Conservation (phyloP, 1,140 invertebrate genomes). For the Drosophila grimshawi region DNA sequence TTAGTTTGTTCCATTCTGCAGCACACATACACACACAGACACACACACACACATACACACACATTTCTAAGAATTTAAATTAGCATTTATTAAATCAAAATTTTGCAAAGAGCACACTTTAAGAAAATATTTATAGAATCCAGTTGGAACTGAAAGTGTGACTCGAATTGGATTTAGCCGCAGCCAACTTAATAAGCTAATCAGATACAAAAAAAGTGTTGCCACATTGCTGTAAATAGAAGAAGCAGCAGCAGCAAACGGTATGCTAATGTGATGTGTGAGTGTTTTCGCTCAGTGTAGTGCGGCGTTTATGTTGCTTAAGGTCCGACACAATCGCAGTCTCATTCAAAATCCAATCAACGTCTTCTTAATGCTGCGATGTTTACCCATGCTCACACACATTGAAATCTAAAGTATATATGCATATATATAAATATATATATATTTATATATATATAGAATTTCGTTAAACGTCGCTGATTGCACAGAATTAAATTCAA, state of each 20-base stretch:
- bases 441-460: constrained; percentile 44
- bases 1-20: neutral
- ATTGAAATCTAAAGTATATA: constrained; percentile 20
- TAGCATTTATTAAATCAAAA: constrained; percentile 35
- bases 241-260: no score
- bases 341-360: constrained; percentile 54
- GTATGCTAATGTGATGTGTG: no score
- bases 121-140: neutral
- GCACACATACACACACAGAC: neutral
- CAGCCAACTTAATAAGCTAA: no score
- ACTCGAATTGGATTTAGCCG: no score
- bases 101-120: neutral
- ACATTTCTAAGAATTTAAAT: constrained; percentile 14
- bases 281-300: constrained; percentile 28
- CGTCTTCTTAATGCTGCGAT: constrained; percentile 58
- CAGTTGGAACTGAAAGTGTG: neutral
- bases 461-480: constrained; percentile 39
- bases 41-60: neutral
- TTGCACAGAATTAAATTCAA: constrained; percentile 73
- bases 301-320: constrained; percentile 4
- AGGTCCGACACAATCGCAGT: constrained; percentile 31
- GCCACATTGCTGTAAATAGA: no score
- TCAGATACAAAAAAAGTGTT: no score
- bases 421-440: constrained; percentile 11
- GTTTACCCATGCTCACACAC: constrained; percentile 25